These are phyloP conservation scores for Echiichthys vipera DNA, from an alignment of 2,797 vertebrate genomes.

Conservation along the genomic window DNA sequence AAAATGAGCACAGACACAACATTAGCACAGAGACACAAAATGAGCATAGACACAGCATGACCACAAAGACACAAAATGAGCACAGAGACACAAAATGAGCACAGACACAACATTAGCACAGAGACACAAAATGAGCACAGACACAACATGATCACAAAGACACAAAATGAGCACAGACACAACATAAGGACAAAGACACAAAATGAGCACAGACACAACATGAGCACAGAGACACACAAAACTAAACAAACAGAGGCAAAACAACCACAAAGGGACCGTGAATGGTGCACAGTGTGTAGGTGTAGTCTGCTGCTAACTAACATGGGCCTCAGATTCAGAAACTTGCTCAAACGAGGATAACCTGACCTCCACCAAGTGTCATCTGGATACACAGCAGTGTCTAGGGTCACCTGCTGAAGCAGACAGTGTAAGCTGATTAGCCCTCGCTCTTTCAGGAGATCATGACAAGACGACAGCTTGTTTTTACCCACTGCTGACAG, in stretches of 20 bases:
- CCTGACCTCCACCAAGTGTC: constrained; percentile 65
- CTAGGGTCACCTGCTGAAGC: constrained; percentile 64
- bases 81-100: not conserved
- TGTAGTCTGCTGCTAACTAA: constrained; percentile 37
- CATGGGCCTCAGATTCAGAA: constrained; percentile 34
- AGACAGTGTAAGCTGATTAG: constrained; percentile 82
- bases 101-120: not conserved
- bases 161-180: not conserved
- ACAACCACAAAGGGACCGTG: not conserved
- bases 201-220: not conserved
- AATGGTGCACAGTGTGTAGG: not conserved
- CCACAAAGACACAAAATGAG: not conserved
- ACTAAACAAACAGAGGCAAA: not conserved
- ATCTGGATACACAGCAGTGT: constrained; percentile 41
- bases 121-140: not conserved
- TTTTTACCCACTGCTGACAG: constrained; percentile 46
- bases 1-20: too few relatives aligned
- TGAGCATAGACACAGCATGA: too few relatives aligned
- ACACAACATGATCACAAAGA: not conserved
- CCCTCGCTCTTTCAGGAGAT: constrained; percentile 66
- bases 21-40: not conserved
- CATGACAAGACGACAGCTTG: constrained; percentile 75
- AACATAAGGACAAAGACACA: not conserved
- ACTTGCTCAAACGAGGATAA: constrained; percentile 35
- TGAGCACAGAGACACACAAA: not conserved